Evolutionary conservation across 2,113 vertebrate species (phyloP).

Genomic region (Sorex fumeus): DNA sequence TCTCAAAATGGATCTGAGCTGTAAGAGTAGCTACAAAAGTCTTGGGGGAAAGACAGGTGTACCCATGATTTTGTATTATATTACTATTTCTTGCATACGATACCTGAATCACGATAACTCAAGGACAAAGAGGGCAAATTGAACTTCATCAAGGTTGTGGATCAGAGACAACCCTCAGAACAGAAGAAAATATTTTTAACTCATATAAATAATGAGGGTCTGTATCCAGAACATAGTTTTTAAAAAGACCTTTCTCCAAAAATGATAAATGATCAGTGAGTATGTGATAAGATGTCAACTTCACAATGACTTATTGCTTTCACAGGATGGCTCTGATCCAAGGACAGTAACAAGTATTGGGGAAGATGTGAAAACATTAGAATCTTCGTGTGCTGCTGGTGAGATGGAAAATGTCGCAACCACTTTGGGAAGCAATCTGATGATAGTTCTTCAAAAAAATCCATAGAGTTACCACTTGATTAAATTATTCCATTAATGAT

Average conservation of each 20-base stretch:
- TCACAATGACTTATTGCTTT: neutral
- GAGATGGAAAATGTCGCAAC: neutral
- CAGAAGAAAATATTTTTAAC: neutral
- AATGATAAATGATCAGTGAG: neutral
- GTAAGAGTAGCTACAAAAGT: neutral
- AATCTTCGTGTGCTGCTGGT: neutral
- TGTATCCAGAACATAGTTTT: neutral
- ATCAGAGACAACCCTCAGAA: neutral
- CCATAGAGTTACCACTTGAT: neutral
- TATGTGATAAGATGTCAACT: neutral
- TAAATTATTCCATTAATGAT: neutral
- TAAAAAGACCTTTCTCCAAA: neutral
- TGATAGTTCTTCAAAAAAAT: neutral
- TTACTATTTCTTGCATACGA: conserved; percentile 9
- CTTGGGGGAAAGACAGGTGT: neutral
- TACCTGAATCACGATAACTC: neutral
- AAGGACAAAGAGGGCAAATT: neutral
- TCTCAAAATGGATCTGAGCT: neutral
- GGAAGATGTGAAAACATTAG: neutral
- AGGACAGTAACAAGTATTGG: neutral
- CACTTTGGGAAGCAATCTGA: neutral
- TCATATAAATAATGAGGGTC: neutral
- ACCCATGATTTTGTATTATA: neutral
- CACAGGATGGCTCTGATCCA: neutral
- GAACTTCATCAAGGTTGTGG: neutral